Conservation (phyloP, 2,888 invertebrate species). For the Microplitis manilae region DNA sequence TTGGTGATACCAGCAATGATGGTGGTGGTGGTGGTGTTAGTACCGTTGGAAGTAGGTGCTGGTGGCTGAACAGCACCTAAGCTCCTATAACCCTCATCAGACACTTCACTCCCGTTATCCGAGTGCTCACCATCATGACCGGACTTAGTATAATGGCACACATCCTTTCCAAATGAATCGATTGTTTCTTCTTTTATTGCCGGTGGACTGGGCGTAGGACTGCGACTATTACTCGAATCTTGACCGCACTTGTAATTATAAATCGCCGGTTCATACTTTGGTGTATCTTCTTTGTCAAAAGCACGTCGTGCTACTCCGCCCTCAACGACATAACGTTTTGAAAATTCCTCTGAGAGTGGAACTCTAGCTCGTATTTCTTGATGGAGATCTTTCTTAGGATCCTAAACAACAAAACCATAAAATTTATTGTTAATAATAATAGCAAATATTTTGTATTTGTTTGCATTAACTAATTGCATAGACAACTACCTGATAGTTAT, state of each 20-base stretch:
- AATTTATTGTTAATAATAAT: slow-evolving; percentile 10
- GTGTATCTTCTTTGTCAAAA: slow-evolving; percentile 63
- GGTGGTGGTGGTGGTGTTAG: slow-evolving; percentile 61
- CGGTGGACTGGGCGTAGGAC: slow-evolving; percentile 60
- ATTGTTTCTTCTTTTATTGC: slow-evolving; percentile 54
- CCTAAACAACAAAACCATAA: slow-evolving; percentile 50
- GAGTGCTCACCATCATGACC: slow-evolving; percentile 71
- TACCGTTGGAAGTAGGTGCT: slow-evolving; percentile 69
- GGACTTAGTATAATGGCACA: slow-evolving; percentile 58
- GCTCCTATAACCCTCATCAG: slow-evolving; percentile 89
- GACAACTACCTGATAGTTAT: slow-evolving; percentile 58
- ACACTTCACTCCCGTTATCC: slow-evolving; percentile 88
- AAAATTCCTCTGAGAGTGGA: slow-evolving; percentile 63
- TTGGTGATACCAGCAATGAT: slow-evolving; percentile 56
- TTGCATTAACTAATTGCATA: background rate
- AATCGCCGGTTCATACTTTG: slow-evolving; percentile 66
- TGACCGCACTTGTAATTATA: slow-evolving; percentile 67
- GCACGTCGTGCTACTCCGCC: slow-evolving; percentile 65
- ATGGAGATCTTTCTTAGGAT: slow-evolving; percentile 62
- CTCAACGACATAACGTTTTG: slow-evolving; percentile 66
- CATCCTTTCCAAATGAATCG: slow-evolving; percentile 59
- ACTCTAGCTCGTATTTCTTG: slow-evolving; percentile 58
- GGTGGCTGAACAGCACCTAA: slow-evolving; percentile 79
- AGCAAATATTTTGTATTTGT: background rate
- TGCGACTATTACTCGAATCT: slow-evolving; percentile 58